Conservation (phyloP, 2,888 invertebrate genomes). For the Eristalis intricaria region DNA sequence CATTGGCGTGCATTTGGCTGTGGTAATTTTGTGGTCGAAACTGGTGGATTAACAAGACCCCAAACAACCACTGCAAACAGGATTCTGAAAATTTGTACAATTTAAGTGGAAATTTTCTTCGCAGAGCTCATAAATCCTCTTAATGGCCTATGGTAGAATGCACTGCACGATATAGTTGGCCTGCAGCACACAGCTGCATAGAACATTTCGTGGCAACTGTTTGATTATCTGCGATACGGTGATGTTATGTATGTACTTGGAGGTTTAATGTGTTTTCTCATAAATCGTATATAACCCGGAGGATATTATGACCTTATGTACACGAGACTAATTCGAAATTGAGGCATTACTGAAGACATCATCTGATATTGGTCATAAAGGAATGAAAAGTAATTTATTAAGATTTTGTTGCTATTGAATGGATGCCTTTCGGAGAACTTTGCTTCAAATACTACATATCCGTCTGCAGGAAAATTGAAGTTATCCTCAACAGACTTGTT, state of each 20-base stretch:
- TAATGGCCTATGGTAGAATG: conserved; percentile 61
- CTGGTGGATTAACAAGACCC: conserved; percentile 61
- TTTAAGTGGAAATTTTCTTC: conserved; percentile 64
- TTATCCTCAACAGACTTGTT: no score
- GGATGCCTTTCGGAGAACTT: no score
- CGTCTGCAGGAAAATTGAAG: no score
- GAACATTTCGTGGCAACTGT: conserved; percentile 39
- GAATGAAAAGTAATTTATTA: not conserved
- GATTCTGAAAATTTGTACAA: conserved; percentile 38
- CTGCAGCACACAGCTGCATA: conserved; percentile 47
- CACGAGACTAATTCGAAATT: not conserved
- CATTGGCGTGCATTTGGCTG: conserved; percentile 38
- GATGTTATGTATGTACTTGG: conserved; percentile 16
- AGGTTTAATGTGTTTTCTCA: conserved; percentile 41
- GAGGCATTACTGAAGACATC: not conserved
- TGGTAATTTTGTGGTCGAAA: conserved; percentile 64
- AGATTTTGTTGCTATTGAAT: no score
- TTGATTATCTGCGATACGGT: conserved; percentile 63
- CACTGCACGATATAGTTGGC: conserved; percentile 14
- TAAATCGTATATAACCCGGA: conserved; percentile 15
- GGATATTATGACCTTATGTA: not conserved
- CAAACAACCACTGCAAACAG: conserved; percentile 51
- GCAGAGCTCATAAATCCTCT: conserved; percentile 63
- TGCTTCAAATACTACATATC: no score
- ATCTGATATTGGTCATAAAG: not conserved